Percentiles rank a stretch among this genome's conserved stretches.
Evolutionary conservation across 1,140 invertebrate species (phyloP).

Genomic region (Zaprionus camerounensis): DNA sequence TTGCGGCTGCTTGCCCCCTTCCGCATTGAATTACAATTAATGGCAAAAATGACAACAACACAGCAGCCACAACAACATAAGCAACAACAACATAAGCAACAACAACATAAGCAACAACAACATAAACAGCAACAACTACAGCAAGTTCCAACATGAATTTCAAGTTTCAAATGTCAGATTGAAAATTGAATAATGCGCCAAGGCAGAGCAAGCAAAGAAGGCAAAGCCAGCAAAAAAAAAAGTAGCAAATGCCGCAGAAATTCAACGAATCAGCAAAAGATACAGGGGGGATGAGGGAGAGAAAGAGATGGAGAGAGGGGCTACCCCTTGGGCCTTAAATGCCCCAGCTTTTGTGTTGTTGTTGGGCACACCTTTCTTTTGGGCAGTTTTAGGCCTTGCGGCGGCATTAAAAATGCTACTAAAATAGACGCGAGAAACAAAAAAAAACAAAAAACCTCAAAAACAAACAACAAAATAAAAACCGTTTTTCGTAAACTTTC

Average conservation of each 20-base stretch:
- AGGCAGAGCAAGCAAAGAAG: constrained; percentile 1
- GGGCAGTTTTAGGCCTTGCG: constrained; percentile 55
- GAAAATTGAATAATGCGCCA: constrained; percentile 47
- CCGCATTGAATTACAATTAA: constrained; percentile 80
- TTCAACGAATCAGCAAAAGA: constrained; percentile 27
- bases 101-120: constrained; percentile 23
- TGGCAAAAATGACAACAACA: constrained; percentile 42
- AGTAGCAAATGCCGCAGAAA: constrained; percentile 41
- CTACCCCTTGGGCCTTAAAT: constrained; percentile 51
- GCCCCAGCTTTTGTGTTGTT: constrained; percentile 47
- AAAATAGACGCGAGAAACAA: constrained; percentile 60
- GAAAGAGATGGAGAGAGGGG: constrained; percentile 23
- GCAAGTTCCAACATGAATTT: constrained; percentile 52
- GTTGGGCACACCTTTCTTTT: constrained; percentile 22
- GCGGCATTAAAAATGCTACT: constrained; percentile 59
- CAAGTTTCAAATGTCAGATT: constrained; percentile 76
- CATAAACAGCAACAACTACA: constrained; percentile 12
- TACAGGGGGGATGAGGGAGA: constrained; percentile 12
- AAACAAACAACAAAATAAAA: constrained; percentile 27
- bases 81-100: not conserved
- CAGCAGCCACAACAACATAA: constrained; percentile 25
- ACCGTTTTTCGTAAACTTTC: constrained; percentile 72
- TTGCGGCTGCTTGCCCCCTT: constrained; percentile 20
- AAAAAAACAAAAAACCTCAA: constrained; percentile 17
- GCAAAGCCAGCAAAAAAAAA: constrained; percentile 33